These are phyloP conservation scores for Holacanthella duospinosa DNA, from an alignment of 2,888 invertebrate species.

Conservation along the genomic window DNA sequence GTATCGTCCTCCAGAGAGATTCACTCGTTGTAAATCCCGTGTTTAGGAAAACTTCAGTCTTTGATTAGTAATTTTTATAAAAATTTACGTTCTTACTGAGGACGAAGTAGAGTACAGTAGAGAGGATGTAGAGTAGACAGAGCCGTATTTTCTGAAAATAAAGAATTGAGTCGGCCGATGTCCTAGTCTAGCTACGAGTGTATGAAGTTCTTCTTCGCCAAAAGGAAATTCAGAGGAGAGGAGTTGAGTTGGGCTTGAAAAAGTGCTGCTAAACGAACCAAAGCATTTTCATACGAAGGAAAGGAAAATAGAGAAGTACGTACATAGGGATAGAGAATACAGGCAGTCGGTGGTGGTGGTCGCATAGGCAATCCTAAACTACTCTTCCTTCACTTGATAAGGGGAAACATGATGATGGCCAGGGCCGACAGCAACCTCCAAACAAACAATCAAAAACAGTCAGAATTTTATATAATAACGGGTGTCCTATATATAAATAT, in stretches of 20 bases:
- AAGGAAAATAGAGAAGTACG: background rate
- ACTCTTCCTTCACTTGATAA: slow-evolving; percentile 11
- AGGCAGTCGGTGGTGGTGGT: background rate
- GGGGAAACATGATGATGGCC: slow-evolving; percentile 11
- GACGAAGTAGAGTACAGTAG: too few relatives aligned
- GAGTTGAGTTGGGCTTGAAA: background rate
- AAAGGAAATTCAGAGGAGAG: background rate
- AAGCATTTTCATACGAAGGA: background rate
- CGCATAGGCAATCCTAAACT: background rate
- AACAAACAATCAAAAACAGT: too few relatives aligned
- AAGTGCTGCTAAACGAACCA: background rate
- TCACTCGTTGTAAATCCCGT: too few relatives aligned
- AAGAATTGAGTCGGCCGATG: background rate
- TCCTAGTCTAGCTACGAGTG: background rate
- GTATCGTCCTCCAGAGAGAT: too few relatives aligned
- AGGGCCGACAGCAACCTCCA: background rate
- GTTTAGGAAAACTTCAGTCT: too few relatives aligned
- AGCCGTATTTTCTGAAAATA: too few relatives aligned
- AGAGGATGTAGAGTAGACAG: too few relatives aligned
- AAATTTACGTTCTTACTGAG: too few relatives aligned
- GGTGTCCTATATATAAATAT: too few relatives aligned
- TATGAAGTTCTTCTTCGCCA: background rate
- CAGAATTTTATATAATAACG: too few relatives aligned
- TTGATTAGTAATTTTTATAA: too few relatives aligned
- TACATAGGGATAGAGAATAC: background rate